A percentile compares a stretch with the other conserved stretches of the same genome.
Conservation (phyloP, 2,113 vertebrate species). For the Noturus placidus region DNA sequence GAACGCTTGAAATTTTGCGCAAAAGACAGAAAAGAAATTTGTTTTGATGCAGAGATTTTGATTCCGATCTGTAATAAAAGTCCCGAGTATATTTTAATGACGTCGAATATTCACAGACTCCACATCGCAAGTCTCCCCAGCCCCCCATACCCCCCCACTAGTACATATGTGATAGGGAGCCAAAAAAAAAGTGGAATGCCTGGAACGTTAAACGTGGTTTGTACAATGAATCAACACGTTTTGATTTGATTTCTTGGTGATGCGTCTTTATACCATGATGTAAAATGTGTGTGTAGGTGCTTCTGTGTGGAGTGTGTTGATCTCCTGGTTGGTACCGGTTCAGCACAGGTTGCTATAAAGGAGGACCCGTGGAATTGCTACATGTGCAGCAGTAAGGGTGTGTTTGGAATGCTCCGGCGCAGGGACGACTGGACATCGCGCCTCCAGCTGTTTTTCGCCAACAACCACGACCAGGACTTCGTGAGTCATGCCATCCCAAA, state of each 20-base stretch:
- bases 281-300: constrained; percentile 74
- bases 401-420: constrained; percentile 85
- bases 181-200: too few species aligned
- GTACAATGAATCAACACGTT: not conserved
- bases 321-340: constrained; percentile 88
- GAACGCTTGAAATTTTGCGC: not conserved
- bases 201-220: not conserved
- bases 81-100: not conserved
- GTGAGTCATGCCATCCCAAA: constrained; percentile 73
- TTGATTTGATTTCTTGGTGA: not conserved
- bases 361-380: constrained; percentile 99
- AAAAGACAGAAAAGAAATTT: not conserved
- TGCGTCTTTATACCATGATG: not conserved
- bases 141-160: too few species aligned
- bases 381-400: constrained; percentile 87
- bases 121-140: not conserved
- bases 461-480: constrained; percentile 98
- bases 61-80: not conserved
- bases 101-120: not conserved
- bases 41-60: not conserved
- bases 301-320: constrained; percentile 98
- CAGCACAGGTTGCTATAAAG: constrained; percentile 87
- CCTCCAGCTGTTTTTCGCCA: constrained; percentile 97
- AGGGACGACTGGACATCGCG: constrained; percentile 94
- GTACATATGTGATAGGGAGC: too few species aligned